phyloP scores from a whole-genome alignment of 2,113 vertebrate species.

The Dicentrarchus labrax region DNA sequence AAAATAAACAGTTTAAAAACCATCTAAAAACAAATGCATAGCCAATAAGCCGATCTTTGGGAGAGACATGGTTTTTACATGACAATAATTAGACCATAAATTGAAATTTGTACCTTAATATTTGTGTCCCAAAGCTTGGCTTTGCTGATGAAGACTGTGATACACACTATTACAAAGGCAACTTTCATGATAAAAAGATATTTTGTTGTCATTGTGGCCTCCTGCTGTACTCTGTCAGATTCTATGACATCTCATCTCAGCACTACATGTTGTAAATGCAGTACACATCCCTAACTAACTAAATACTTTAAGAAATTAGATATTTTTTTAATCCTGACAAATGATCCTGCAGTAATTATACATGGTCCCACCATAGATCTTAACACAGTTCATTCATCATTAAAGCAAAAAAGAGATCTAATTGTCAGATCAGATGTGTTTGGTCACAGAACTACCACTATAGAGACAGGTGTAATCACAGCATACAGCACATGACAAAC shows the following conservation, averaged over 20 bases:
- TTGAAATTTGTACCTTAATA: neutral
- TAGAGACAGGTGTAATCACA: neutral
- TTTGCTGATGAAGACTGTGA: neutral
- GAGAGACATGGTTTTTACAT: neutral
- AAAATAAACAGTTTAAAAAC: neutral
- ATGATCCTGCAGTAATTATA: neutral
- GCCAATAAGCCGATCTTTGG: no score
- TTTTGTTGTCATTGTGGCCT: neutral
- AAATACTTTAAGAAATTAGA: neutral
- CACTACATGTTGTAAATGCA: neutral
- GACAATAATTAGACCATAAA: neutral
- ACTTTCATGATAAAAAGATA: neutral
- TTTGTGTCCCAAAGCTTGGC: neutral
- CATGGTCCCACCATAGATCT: neutral
- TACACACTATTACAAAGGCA: neutral
- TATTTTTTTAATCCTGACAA: no score
- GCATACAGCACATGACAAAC: neutral
- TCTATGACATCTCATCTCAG: neutral
- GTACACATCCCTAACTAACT: neutral
- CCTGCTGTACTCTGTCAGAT: neutral
- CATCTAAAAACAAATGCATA: neutral
- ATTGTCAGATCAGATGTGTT: conserved; percentile 1
- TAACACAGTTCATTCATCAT: neutral
- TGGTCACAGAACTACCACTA: neutral
- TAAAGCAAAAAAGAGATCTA: neutral